A percentile compares a stretch with the other conserved stretches of the same genome.
phyloP scores from a whole-genome alignment of 2,113 vertebrate species.

The Vimba vimba region DNA sequence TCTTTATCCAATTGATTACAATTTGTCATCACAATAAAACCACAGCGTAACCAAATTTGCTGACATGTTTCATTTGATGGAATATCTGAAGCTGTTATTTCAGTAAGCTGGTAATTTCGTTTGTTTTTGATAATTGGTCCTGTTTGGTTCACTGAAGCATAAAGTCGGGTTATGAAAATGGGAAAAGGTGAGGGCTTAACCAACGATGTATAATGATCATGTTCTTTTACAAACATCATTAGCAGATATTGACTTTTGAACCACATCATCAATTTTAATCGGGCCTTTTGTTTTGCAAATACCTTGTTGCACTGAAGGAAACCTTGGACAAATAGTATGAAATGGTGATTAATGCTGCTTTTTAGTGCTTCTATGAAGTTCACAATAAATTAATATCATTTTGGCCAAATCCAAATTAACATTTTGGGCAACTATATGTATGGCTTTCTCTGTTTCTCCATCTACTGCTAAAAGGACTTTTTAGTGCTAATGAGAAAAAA shows the following conservation, averaged over 20 bases:
- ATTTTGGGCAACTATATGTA: background rate
- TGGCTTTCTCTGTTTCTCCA: background rate
- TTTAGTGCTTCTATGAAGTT: background rate
- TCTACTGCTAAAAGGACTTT: background rate
- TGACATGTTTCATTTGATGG: background rate
- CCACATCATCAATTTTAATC: background rate
- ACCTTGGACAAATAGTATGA: background rate
- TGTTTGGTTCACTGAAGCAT: constrained; percentile 25
- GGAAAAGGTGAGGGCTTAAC: constrained; percentile 2
- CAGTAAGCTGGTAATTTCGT: background rate
- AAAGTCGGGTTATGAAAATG: constrained; percentile 29
- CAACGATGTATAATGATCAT: constrained; percentile 11
- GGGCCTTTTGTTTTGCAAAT: background rate
- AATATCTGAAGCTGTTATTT: background rate
- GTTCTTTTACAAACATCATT: constrained; percentile 23
- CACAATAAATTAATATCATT: background rate
- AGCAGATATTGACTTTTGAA: constrained; percentile 21
- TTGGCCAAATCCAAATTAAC: background rate
- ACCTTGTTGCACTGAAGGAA: background rate
- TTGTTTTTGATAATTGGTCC: constrained; percentile 26
- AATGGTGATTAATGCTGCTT: background rate
- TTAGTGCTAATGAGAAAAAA: background rate
- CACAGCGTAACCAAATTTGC: background rate
- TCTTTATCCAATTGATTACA: background rate
- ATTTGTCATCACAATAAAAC: background rate